Evolutionary conservation across 1,140 invertebrate genomes (phyloP).

Genomic region (Drosophila truncata): DNA sequence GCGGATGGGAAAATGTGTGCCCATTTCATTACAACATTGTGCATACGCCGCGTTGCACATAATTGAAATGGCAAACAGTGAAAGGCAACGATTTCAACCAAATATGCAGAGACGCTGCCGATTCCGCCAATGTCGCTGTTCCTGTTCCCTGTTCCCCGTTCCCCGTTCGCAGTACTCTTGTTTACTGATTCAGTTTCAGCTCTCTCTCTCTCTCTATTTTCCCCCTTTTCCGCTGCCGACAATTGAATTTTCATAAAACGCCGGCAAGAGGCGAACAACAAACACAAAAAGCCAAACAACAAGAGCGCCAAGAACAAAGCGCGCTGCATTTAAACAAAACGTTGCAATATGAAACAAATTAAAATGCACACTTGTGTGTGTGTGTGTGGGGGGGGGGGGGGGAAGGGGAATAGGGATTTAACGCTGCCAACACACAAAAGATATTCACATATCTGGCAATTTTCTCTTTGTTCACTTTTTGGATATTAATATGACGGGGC

Average conservation of each 20-base stretch:
- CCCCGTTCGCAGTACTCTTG: neutral
- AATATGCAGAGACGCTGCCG: conserved; percentile 70
- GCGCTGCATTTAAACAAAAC: conserved; percentile 77
- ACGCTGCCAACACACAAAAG: conserved; percentile 59
- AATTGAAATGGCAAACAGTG: conserved; percentile 84
- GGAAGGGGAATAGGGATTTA: conserved; percentile 43
- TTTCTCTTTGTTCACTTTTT: conserved; percentile 37
- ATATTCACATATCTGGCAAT: conserved; percentile 65
- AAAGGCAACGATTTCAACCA: conserved; percentile 80
- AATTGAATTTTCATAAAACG: conserved; percentile 82
- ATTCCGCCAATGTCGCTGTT: conserved; percentile 44
- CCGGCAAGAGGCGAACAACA: conserved; percentile 40
- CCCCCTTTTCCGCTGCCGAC: conserved; percentile 31
- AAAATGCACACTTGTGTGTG: conserved; percentile 58
- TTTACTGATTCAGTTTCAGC: conserved; percentile 21
- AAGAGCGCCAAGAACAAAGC: conserved; percentile 50
- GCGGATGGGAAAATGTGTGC: conserved; percentile 40
- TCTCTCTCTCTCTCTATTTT: conserved; percentile 8
- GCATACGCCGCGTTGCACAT: conserved; percentile 82
- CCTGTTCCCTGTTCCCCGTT: neutral
- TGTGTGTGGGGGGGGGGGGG: too few species aligned
- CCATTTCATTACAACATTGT: conserved; percentile 83
- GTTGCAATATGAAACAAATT: conserved; percentile 80
- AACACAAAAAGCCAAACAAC: conserved; percentile 48
- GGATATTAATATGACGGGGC: conserved; percentile 28